phyloP scores from a whole-genome alignment of 2,888 invertebrate genomes.

The Acronicta aceris region DNA sequence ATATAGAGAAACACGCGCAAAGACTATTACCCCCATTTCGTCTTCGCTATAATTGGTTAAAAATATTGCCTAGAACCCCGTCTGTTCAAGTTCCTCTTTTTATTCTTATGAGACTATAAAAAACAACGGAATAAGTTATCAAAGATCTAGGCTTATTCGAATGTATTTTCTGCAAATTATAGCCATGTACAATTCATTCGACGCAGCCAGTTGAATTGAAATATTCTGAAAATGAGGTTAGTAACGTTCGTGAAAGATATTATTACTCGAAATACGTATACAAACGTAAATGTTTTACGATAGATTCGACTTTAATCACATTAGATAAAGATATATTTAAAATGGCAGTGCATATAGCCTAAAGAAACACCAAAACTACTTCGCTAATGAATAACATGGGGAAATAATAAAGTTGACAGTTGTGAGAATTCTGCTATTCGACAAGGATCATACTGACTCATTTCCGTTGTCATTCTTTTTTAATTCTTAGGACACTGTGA shows the following conservation, averaged over 20 bases:
- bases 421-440: conserved; percentile 38
- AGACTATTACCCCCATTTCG: conserved; percentile 17
- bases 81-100: conserved; percentile 23
- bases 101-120: conserved; percentile 31
- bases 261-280: conserved; percentile 25
- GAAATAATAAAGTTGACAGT: conserved; percentile 31
- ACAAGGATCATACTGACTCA: conserved; percentile 46
- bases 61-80: conserved; percentile 28
- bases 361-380: conserved; percentile 19
- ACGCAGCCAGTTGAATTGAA: conserved; percentile 38
- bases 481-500: conserved; percentile 35
- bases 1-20: conserved; percentile 18
- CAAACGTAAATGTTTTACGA: conserved; percentile 20
- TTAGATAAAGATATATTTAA: conserved; percentile 26
- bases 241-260: conserved; percentile 34
- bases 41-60: conserved; percentile 34
- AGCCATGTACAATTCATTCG: conserved; percentile 49
- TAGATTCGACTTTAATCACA: conserved; percentile 20
- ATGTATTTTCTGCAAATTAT: conserved; percentile 49
- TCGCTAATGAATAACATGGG: conserved; percentile 6
- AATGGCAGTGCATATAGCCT: conserved; percentile 14
- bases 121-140: conserved; percentile 49
- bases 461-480: conserved; percentile 50
- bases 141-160: conserved; percentile 41
- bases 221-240: conserved; percentile 42